Conservation (phyloP, 2,113 vertebrate species). For the Loxodonta africana region DNA sequence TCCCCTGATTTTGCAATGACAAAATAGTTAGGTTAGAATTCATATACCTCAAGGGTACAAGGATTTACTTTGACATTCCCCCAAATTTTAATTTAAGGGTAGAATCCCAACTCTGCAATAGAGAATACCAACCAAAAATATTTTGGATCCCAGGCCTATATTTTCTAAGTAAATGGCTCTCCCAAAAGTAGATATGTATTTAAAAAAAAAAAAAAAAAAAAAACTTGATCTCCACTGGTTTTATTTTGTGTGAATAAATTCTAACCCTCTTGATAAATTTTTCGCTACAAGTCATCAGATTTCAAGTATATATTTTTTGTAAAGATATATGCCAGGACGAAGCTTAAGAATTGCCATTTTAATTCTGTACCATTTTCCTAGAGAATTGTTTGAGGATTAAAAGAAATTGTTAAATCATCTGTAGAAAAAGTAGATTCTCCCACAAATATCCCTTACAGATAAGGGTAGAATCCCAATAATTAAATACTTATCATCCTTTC, state of each 20-base stretch:
- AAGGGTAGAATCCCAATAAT: slow-evolving; percentile 7
- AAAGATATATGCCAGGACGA: slow-evolving; percentile 21
- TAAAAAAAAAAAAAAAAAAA: neutral
- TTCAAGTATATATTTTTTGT: slow-evolving; percentile 53
- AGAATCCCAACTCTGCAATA: neutral
- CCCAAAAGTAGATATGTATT: neutral
- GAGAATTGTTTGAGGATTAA: slow-evolving; percentile 31
- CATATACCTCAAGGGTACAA: neutral
- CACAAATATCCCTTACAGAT: neutral
- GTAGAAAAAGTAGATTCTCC: neutral
- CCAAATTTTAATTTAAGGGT: slow-evolving; percentile 43
- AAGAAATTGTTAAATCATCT: slow-evolving; percentile 29
- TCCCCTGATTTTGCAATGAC: neutral
- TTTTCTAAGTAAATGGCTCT: slow-evolving; percentile 8
- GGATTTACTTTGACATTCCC: neutral
- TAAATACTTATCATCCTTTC: neutral
- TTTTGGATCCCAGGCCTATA: neutral
- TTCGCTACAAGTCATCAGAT: slow-evolving; percentile 12
- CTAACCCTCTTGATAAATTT: neutral
- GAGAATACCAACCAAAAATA: neutral
- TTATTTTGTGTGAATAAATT: slow-evolving; percentile 56
- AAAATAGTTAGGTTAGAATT: neutral
- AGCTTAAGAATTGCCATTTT: slow-evolving; percentile 45
- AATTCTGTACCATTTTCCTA: slow-evolving; percentile 15
- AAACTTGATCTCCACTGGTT: neutral